A percentile compares a stretch with the other conserved stretches of the same genome.
These are phyloP conservation scores for Xestia sexstrigata DNA, from an alignment of 2,888 invertebrate species.

Conservation along the genomic window DNA sequence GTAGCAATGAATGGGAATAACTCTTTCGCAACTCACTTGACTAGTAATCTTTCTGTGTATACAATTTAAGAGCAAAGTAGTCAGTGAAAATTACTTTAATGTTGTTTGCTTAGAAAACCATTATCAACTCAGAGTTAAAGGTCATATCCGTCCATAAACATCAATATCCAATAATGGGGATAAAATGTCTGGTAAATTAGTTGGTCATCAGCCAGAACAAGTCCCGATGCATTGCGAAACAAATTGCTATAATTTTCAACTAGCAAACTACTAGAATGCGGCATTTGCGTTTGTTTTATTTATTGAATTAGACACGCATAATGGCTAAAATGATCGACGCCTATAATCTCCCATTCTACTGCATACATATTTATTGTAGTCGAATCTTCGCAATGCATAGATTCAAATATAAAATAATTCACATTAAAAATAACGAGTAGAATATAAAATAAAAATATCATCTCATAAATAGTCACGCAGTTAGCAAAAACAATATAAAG, in stretches of 20 bases:
- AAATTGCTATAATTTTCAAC: constrained; percentile 47
- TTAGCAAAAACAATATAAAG: constrained; percentile 63
- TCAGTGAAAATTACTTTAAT: constrained; percentile 46
- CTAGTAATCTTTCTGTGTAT: constrained; percentile 17
- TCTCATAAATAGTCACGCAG: constrained; percentile 36
- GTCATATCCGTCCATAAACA: constrained; percentile 43
- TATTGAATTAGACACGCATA: constrained; percentile 58
- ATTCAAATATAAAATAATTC: constrained; percentile 13
- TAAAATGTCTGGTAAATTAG: constrained; percentile 50
- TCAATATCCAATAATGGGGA: constrained; percentile 52
- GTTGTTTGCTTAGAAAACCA: constrained; percentile 43
- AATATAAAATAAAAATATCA: constrained; percentile 35
- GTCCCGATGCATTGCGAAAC: constrained; percentile 34
- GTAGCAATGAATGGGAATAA: constrained; percentile 1
- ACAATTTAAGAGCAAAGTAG: constrained; percentile 27
- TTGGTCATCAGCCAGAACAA: constrained; percentile 41
- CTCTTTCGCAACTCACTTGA: constrained; percentile 23
- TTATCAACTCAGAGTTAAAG: constrained; percentile 44
- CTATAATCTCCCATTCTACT: constrained; percentile 24
- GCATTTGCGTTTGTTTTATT: constrained; percentile 37
- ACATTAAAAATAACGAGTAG: constrained; percentile 42
- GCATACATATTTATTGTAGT: constrained; percentile 9
- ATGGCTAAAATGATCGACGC: constrained; percentile 27
- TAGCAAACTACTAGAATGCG: constrained; percentile 27
- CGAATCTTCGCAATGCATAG: constrained; percentile 5